Percentiles rank a stretch among this genome's conserved stretches.
phyloP scores from a whole-genome alignment of 2,888 invertebrate genomes.

The Isoperla grammatica region DNA sequence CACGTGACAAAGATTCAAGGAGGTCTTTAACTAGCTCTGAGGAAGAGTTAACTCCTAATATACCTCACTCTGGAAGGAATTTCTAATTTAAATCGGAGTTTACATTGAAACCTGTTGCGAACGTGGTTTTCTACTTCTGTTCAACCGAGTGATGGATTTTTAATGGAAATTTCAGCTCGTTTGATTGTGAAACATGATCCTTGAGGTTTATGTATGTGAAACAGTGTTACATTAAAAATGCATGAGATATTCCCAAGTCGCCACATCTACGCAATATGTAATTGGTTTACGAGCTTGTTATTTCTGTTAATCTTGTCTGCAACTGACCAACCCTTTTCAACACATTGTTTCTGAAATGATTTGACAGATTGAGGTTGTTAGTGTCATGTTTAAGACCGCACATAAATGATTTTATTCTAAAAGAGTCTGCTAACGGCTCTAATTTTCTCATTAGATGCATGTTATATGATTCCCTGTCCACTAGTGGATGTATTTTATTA shows the following conservation, averaged over 20 bases:
- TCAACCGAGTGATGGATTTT: constrained; percentile 12
- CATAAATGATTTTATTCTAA: neutral
- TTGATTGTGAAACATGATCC: neutral
- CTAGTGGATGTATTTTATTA: no score
- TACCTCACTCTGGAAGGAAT: neutral
- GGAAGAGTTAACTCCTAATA: no score
- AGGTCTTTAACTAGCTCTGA: no score
- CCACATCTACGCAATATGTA: neutral
- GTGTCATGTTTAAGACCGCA: constrained; percentile 8
- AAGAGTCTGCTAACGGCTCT: no score
- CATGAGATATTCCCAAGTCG: constrained; percentile 3
- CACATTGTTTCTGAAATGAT: constrained; percentile 15
- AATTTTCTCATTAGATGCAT: neutral
- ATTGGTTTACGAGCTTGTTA: constrained; percentile 11
- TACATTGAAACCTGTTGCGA: neutral
- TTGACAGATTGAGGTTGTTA: constrained; percentile 17
- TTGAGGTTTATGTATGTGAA: constrained; percentile 5
- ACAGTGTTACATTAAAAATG: constrained; percentile 12
- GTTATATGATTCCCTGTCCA: neutral
- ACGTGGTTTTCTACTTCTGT: neutral
- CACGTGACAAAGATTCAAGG: no score
- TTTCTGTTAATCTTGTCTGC: neutral
- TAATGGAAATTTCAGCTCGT: constrained; percentile 11
- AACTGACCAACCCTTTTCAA: neutral
- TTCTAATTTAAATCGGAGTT: constrained; percentile 1